Base-by-base conservation (phyloP, 2,113 vertebrate genomes). In the Saimiri boliviensis region DNA sequence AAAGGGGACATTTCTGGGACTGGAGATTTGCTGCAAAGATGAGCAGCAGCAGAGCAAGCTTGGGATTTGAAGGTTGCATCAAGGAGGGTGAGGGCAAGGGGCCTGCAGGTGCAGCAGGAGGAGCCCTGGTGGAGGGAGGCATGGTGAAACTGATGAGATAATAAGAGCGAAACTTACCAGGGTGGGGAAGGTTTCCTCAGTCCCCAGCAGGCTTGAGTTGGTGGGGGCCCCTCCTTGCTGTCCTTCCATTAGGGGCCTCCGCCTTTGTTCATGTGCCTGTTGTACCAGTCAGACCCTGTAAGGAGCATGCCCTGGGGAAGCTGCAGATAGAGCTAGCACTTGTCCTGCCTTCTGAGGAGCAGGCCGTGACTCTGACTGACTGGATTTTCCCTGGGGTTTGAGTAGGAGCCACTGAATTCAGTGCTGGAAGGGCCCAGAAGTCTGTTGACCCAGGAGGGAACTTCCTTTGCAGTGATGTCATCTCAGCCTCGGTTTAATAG, bases 81-180 rank as follows among this genome's bases (percentile, higher is more conserved):
- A 21, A 25, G 9, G 37, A 73, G 23, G 37, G 5, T 40, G n/a
- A 73, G 11, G 70, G 54, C 9, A 12, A 68, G 35, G 37, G 56
- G 2, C 1, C 37, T 0, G 2, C 6, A 13, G 32, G 12, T 40
- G n/a, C 52, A 21, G 10, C 5, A 14, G 4, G 27, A 45, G 35
- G 16, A 25, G 19, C 66, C 74, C 5, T 0, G 40, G 21, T 6
- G 16, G 10, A 10, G 2, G 20, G 3, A 8, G 17, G 27, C 9
- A 30, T 40, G 23, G 42, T 56, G n/a, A 32, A 47, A 32, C 35
- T 4, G 23, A 45, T 49, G 5, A 81, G 42, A 37, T 30, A 5
- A 42, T n/a, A 23, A 68, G 4, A 17, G 13, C 25, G 13, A 60
- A 19, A 49, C 56, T 30, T 0, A 1, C 37, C 40, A 32, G 27